Percentiles rank a stretch among this genome's conserved stretches.
These are phyloP conservation scores for Tamandua tetradactyla DNA, from an alignment of 2,797 vertebrate species.

Conservation along the genomic window DNA sequence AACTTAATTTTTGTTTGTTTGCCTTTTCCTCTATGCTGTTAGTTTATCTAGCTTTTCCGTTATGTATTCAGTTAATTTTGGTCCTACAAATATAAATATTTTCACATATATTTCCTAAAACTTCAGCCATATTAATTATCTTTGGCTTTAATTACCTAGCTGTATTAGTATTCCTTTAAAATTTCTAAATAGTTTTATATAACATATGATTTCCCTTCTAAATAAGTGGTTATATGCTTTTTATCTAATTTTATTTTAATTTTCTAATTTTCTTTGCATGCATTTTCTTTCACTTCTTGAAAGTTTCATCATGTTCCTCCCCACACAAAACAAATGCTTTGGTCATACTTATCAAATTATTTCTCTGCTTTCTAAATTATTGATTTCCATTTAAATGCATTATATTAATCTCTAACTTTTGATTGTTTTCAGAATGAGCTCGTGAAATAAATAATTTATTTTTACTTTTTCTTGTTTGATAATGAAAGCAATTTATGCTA, in stretches of 20 bases:
- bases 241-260: not conserved
- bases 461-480: not conserved
- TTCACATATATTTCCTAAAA: not conserved
- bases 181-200: not conserved
- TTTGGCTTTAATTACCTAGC: not conserved
- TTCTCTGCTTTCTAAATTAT: not conserved
- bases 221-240: not conserved
- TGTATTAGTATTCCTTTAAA: not conserved
- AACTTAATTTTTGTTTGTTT: not conserved
- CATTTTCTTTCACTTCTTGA: not conserved
- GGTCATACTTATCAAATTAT: not conserved
- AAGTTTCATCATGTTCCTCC: not conserved
- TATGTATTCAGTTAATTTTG: conserved; percentile 8
- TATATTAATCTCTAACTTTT: conserved; percentile 18
- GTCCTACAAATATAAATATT: not conserved
- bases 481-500: conserved; percentile 4
- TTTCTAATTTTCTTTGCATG: not conserved
- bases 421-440: not conserved
- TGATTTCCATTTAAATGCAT: not conserved
- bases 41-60: not conserved
- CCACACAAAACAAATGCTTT: not conserved
- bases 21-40: not conserved
- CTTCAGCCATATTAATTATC: not conserved
- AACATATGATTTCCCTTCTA: not conserved
- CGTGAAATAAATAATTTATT: not conserved